Base-by-base conservation (phyloP, 2,888 invertebrate genomes). In the Stenichneumon culpator region DNA sequence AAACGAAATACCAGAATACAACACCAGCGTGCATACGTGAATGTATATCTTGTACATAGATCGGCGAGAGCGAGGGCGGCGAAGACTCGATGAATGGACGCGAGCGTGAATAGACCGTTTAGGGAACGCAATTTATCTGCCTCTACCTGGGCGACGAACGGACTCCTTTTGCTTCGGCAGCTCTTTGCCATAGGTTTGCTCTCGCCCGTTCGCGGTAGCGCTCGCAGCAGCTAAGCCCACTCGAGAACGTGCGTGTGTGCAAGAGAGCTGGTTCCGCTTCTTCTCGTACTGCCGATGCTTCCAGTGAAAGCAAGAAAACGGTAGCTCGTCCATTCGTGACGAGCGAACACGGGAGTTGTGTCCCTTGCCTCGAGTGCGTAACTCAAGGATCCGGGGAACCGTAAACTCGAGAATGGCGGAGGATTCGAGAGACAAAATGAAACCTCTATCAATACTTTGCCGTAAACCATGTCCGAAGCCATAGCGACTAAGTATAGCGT, bases 61-160 rank as follows among this genome's bases (percentile, higher is more conserved):
- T 52, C 60, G 72, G 57, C 32, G 70, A 72, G 82, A 36, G 79
- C 72, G 85, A 85, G 85, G 83, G 85, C 79, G 82, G 82, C 22
- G 74, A 77, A 73, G 79, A 83, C 32, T 47, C 75, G 77, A 83
- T 85, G 83, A 85, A 85, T 85, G 77, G 79, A 79, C 70, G 44
- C 54, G 69, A 85, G 85, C 85, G 85, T 85, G 85, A 85, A 85
- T 85, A 85, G 85, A 79, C 77, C 79, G 75, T 85, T 85, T 77
- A 85, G 70, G 57, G 79, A 83, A 83, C 83, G 85, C 79, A 80
- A 85, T 85, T 85, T 80, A 83, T 85, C 85, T 85, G 80, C 85
- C 85, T 47, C 44, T 85, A 63, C 63, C 63, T 63, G 83, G 65
- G 57, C 79, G 78, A 82, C 73, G 60, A 73, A 67, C 75, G 77